Base-by-base conservation (phyloP, 2,113 vertebrate genomes). In the Hypanus sabinus region DNA sequence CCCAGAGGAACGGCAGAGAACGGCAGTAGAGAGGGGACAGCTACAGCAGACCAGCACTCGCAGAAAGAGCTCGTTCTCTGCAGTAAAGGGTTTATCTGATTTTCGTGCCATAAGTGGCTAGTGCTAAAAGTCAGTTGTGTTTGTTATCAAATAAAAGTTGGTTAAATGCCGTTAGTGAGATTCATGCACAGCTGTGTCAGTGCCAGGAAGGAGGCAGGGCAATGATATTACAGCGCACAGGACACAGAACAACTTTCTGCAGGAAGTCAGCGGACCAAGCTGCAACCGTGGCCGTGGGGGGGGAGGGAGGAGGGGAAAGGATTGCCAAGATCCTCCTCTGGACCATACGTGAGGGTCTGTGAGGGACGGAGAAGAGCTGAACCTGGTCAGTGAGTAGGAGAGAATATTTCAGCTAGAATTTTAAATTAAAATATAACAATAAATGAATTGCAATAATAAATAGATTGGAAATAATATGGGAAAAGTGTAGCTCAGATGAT, bases 61-160 rank as follows among this genome's bases (percentile, higher is more conserved):
- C n/a, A 92, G 83, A 91, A 79, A 60, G 93, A 65, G 94, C 94
- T 93, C 24, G 76, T 94, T 83, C 83, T 71, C 46, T 94, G 94
- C 93, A 81, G 93, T 94, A 68, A 46, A 80, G 14, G 73, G 81
- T 68, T 94, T 57, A 94, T 94, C 94, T 83, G 93, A 94, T 94
- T 94, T 80, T 88, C 11, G 57, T 16, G 24, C 30, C n/a, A 20
- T 6, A 9, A 36, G 36, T 68, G 60, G 12, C 22, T 0, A 22
- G 8, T 24, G 46, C 46, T 33, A 62, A 91, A 70, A 33, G 38
- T 36, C 62, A 11, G 88, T n/a, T 6, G 33, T 18, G 65, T 11
- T 92, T 70, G 36, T 71, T 36, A 5, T 70, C 14, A 33, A 5
- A 65, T 65, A 68, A 33, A 70, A 11, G 7, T 65, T 65, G 62